phyloP scores from a whole-genome alignment of 2,888 invertebrate species.

The Lasioglossum marginatum region DNA sequence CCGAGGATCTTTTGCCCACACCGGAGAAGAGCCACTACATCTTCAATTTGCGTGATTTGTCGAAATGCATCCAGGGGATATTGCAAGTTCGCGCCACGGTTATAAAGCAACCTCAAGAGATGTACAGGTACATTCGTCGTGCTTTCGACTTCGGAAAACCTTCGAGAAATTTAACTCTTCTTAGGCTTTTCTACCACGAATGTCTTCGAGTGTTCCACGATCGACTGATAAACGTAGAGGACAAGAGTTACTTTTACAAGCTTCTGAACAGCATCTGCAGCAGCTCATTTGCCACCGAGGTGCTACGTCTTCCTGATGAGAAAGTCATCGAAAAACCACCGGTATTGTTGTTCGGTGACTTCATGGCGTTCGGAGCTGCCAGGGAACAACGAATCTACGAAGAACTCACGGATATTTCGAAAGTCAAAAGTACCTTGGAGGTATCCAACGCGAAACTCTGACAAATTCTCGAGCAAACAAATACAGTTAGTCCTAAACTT shows the following conservation, averaged over 20 bases:
- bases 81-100: constrained; percentile 92
- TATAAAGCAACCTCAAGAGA: constrained; percentile 88
- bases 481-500: no score
- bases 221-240: constrained; percentile 92
- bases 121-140: constrained; percentile 87
- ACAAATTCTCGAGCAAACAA: not conserved
- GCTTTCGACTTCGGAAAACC: not conserved
- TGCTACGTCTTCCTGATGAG: constrained; percentile 86
- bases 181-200: constrained; percentile 95
- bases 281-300: constrained; percentile 87
- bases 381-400: constrained; percentile 92
- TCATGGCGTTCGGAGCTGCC: constrained; percentile 90
- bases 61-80: constrained; percentile 96
- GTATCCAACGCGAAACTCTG: constrained; percentile 3
- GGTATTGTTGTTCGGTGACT: constrained; percentile 93
- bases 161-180: not conserved
- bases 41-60: constrained; percentile 95
- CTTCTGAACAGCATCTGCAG: constrained; percentile 89
- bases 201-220: constrained; percentile 96
- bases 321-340: constrained; percentile 88
- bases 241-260: constrained; percentile 92
- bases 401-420: constrained; percentile 91
- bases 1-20: constrained; percentile 93
- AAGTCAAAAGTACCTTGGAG: constrained; percentile 89
- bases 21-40: constrained; percentile 97